Conservation (phyloP, 2,797 vertebrate species). For the Babyrousa celebensis region DNA sequence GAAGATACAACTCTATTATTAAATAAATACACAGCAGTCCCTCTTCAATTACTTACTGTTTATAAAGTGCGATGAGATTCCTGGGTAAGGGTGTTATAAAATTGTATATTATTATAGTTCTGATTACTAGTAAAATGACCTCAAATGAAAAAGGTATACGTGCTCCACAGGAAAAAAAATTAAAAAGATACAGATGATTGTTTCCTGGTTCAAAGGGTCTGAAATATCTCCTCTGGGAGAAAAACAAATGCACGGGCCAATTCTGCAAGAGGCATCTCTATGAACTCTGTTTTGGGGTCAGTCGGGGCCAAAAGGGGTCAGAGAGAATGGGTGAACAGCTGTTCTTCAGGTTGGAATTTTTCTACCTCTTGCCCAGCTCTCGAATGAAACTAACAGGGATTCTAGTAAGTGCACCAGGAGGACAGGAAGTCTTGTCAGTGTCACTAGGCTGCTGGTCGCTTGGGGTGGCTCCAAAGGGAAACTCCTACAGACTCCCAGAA, state of each 20-base stretch:
- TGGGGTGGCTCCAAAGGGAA: slow-evolving; percentile 26
- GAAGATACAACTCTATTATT: slow-evolving; percentile 75
- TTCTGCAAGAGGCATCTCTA: slow-evolving; percentile 25
- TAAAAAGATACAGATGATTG: neutral
- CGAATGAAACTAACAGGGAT: slow-evolving; percentile 45
- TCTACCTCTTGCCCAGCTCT: slow-evolving; percentile 27
- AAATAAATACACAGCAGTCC: slow-evolving; percentile 75
- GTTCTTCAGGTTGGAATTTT: neutral
- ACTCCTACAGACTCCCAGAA: neutral
- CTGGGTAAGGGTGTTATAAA: slow-evolving; percentile 41
- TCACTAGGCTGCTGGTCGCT: neutral
- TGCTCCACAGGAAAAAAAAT: neutral
- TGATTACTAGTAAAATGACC: slow-evolving; percentile 34
- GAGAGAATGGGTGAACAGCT: slow-evolving; percentile 64
- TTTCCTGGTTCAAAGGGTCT: slow-evolving; percentile 37
- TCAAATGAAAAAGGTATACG: slow-evolving; percentile 8
- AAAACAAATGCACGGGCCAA: neutral
- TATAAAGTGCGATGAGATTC: slow-evolving; percentile 70
- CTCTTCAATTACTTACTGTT: slow-evolving; percentile 75
- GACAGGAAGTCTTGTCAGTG: slow-evolving; percentile 23
- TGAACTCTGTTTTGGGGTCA: neutral
- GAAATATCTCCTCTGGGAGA: neutral
- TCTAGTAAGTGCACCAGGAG: slow-evolving; percentile 51
- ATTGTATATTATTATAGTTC: slow-evolving; percentile 7
- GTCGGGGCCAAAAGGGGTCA: neutral